Evolutionary conservation across 2,888 invertebrate genomes (phyloP), one percentile per base, ranked within the genome.

Genomic region (Gymnosoma rotundatum): DNA sequence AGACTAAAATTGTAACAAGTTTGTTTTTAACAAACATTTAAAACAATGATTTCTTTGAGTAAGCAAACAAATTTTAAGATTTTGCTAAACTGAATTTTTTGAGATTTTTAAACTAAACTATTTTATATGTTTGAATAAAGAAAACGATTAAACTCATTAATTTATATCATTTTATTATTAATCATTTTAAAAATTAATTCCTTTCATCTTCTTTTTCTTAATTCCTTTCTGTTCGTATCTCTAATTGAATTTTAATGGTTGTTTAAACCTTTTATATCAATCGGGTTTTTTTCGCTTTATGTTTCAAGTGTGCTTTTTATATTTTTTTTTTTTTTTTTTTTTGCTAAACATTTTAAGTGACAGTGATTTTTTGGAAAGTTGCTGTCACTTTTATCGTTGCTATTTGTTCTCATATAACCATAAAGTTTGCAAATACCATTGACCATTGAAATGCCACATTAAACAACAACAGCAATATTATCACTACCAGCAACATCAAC

Each of bases 201-300:
- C n/a, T 48, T 48, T 48, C 3, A 48, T 48, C 1, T 48, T 20
- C 63, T 63, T 56, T 18, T 58, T 54, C 21, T 20, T 54, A 12
- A 50, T 2, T 36, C 12, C 9, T 20, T 58, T 12, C 21, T 45
- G 36, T 45, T 58, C n/a, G 50, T 66, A 70, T 54, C 73, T 81
- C 73, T 81, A 84, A 84, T 84, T 84, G 84, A 81, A 84, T 81
- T 84, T 81, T 84, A 84, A 84, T 81, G 81, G 81, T 66, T 81
- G 73, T 69, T 69, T 64, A 84, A 84, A 84, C 56, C 73, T 73
- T 63, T 73, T 72, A 60, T 79, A 50, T 50, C 56, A 38, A 56
- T 45, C 21, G 8, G 10, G 7, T n/a, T 18, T n/a, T 48, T 74
- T 61, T 21, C 16, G 25, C 21, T 16, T 25, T 42, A 6, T 8